Conservation (phyloP, 2,113 vertebrate species). For the Dinomys branickii region DNA sequence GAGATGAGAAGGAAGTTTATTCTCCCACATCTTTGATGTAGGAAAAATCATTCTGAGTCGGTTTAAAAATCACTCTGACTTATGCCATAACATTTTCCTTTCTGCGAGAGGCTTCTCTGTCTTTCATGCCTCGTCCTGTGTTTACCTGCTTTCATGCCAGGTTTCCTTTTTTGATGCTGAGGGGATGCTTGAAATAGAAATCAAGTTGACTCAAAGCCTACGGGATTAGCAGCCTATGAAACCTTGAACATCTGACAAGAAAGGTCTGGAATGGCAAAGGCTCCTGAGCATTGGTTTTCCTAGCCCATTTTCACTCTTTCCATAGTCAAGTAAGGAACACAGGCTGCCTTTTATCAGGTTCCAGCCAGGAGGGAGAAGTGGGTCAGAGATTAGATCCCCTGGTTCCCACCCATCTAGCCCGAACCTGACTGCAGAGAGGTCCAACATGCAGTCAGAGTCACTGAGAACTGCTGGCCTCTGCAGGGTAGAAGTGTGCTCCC, state of each 20-base stretch:
- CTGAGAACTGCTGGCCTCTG: rapidly evolving
- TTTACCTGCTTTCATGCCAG: slow-evolving; percentile 45
- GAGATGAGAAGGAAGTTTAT: background rate
- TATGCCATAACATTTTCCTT: slow-evolving; percentile 24
- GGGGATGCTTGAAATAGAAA: slow-evolving; percentile 65
- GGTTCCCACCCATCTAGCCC: no score
- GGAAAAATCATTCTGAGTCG: slow-evolving; percentile 51
- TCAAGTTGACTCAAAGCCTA: slow-evolving; percentile 46
- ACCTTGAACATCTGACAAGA: slow-evolving; percentile 31
- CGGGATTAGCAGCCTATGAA: slow-evolving; percentile 44
- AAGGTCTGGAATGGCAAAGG: background rate
- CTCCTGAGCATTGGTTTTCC: slow-evolving; percentile 1
- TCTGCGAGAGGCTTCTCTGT: slow-evolving; percentile 29
- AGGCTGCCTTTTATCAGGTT: background rate
- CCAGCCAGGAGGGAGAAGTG: background rate
- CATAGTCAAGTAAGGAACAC: background rate
- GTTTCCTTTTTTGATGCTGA: slow-evolving; percentile 24
- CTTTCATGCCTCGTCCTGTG: background rate
- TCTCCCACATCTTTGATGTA: slow-evolving; percentile 58
- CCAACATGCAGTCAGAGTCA: rapidly evolving
- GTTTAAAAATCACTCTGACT: slow-evolving; percentile 56
- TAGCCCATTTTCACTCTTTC: background rate
- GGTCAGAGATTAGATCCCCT: rapidly evolving
- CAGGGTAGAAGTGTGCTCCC: rapidly evolving
- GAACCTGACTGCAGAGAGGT: background rate